Evolutionary conservation across 2,888 invertebrate species (phyloP), one percentile per base, ranked within the genome.

Genomic region (Linnaemya tessellans): DNA sequence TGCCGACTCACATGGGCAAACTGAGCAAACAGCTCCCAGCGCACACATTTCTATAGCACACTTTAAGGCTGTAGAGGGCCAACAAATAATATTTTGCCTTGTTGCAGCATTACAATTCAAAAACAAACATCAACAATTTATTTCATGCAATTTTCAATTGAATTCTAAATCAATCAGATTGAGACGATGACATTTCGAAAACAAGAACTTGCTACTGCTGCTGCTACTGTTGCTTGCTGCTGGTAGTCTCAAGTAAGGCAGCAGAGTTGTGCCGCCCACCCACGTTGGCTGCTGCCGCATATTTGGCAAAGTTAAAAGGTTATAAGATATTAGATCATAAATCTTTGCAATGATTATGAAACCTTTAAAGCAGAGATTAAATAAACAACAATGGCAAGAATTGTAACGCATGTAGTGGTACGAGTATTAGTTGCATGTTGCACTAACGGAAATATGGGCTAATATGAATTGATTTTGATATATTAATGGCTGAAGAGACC

Each of bases 141-240:
- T 90, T 90, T 90, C 90, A 90, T 89, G 88, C 89, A 91, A 89
- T 90, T 80, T 91, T 90, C 91, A 91, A 91, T 91, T 91, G 91
- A 91, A 91, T 91, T 91, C 91, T 91, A 91, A 91, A 91, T 91
- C 91, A 91, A 91, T 91, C 91, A 90, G 91, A 90, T 91, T 90
- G 91, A 91, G 80, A 84, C 80, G 80, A 75, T 78, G 82, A 87
- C 85, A 84, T 79, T 82, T 64, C 49, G 67, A 83, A 60, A 67
- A 67, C 70, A 73, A 73, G 71, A 73, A 73, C 68, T 65, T 62
- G 43, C 62, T 30, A 5, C 30, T 30, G 30, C 3, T 30, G 30
- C 5, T 30, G 30, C 62, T 30, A 5, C 30, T 30, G 30, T 2
- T 30, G 30, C 5, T 30, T n/a, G 30, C n/a, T n/a, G n/a, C n/a